Evolutionary conservation across 2,888 invertebrate genomes (phyloP), one percentile per base, ranked within the genome.

Genomic region (Aromia moschata): DNA sequence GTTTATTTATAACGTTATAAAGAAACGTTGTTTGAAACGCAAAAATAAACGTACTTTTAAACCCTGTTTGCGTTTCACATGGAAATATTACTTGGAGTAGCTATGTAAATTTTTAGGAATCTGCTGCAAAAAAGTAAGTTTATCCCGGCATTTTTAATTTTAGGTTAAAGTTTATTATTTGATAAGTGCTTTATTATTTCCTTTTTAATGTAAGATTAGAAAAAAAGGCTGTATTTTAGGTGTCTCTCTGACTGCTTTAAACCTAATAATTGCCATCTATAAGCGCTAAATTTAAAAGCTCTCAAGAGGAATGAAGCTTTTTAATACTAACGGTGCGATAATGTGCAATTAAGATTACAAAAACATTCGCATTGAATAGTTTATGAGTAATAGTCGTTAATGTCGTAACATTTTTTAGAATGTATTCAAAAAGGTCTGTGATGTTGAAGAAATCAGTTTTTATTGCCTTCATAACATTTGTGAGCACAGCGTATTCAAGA

Each of bases 251-350:
- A 46, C 17, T 46, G 33, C 16, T 46, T 33, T 46, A 43, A 11
- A 31, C 30, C 16, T 33, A 46, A 46, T 33, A 33, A 17, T 11
- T 46, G 36, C 46, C 16, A 17, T 33, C 11, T 31, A 14, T 46
- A 33, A 33, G 46, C 11, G 16, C 33, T 33, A 33, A 46, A 33
- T 4, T 33, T 38, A 10, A 14, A 38, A 38, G 38, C 20, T 46
- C 47, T 44, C 65, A 68, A 64, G 68, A 69, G 69, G 68, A 71
- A 68, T 71, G 67, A 68, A 70, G 67, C 68, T 71, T 71, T n/a
- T 56, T 59, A 59, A 54, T 68, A 58, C 68, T 70, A 59, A 70
- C 69, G 69, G 70, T 71, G 68, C 58, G 64, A 62, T 62, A 36
- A 46, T 55, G 11, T 11, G 9, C 2, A 10, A 20, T 31, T 36